Conservation (phyloP, 2,888 invertebrate genomes). For the Crocallis elinguaria region DNA sequence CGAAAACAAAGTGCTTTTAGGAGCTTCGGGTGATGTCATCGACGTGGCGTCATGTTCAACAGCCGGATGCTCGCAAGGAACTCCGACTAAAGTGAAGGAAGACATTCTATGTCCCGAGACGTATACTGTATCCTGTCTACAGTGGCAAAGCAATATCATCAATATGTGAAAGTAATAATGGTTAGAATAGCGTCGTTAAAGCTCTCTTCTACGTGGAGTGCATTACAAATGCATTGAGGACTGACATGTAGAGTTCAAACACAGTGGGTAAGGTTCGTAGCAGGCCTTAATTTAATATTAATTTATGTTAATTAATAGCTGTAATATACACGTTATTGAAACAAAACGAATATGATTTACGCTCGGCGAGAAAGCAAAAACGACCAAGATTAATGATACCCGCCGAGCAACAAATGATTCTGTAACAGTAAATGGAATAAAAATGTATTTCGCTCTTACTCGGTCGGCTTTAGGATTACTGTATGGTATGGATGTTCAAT, state of each 20-base stretch:
- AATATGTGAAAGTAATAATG: slow-evolving; percentile 32
- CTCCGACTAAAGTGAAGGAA: slow-evolving; percentile 23
- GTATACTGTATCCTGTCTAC: slow-evolving; percentile 18
- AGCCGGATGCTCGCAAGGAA: slow-evolving; percentile 32
- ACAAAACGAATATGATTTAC: slow-evolving; percentile 28
- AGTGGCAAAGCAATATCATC: slow-evolving; percentile 23
- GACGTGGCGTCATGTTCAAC: slow-evolving; percentile 29
- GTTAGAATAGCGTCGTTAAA: slow-evolving; percentile 23
- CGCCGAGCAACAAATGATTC: slow-evolving; percentile 21
- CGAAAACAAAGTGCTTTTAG: slow-evolving; percentile 36
- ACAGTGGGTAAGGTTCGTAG: slow-evolving; percentile 3
- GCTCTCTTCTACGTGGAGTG: slow-evolving; percentile 26
- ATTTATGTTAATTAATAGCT: slow-evolving; percentile 19
- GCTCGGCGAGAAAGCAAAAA: slow-evolving; percentile 22
- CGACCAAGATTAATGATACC: slow-evolving; percentile 21
- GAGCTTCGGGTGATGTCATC: slow-evolving; percentile 58
- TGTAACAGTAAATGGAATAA: slow-evolving; percentile 18
- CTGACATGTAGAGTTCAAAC: slow-evolving; percentile 16
- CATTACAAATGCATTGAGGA: slow-evolving; percentile 31
- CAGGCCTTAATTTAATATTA: slow-evolving; percentile 17
- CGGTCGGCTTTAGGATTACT: slow-evolving; percentile 5
- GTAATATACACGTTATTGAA: slow-evolving; percentile 23
- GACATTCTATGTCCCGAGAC: slow-evolving; percentile 10
- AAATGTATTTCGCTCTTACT: slow-evolving; percentile 5
- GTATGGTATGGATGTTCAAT: background rate